Evolutionary conservation across 1,140 invertebrate genomes (phyloP).

Genomic region (Rhopalosiphum maidis): DNA sequence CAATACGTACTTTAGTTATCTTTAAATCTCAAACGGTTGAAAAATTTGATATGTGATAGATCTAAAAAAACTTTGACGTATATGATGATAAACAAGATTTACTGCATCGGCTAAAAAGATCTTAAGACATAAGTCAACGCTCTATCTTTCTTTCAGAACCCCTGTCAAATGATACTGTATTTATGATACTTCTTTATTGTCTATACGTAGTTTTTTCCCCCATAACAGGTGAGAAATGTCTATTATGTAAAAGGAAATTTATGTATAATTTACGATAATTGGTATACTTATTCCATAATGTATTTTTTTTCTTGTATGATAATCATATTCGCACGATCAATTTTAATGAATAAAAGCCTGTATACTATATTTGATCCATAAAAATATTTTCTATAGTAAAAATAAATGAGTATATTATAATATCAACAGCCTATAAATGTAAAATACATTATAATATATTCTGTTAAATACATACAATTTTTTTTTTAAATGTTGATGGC

Average conservation of each 20-base stretch:
- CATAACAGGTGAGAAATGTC: not conserved
- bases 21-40: not conserved
- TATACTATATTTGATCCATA: not conserved
- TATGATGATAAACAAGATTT: not conserved
- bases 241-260: not conserved
- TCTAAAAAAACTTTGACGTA: not conserved
- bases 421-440: no score
- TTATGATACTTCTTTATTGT: not conserved
- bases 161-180: not conserved
- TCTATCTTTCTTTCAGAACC: not conserved
- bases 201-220: not conserved
- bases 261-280: not conserved
- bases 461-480: no score
- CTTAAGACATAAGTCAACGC: not conserved
- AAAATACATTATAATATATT: no score
- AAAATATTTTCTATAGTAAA: not conserved
- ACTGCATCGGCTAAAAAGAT: not conserved
- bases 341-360: not conserved
- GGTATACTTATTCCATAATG: not conserved
- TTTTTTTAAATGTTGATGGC: no score
- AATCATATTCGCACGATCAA: not conserved
- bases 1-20: not conserved
- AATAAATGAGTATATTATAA: no score
- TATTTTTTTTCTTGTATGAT: not conserved
- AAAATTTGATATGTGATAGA: not conserved